Evolutionary conservation across 2,888 invertebrate species (phyloP).

Genomic region (Leptogaster cylindrica): DNA sequence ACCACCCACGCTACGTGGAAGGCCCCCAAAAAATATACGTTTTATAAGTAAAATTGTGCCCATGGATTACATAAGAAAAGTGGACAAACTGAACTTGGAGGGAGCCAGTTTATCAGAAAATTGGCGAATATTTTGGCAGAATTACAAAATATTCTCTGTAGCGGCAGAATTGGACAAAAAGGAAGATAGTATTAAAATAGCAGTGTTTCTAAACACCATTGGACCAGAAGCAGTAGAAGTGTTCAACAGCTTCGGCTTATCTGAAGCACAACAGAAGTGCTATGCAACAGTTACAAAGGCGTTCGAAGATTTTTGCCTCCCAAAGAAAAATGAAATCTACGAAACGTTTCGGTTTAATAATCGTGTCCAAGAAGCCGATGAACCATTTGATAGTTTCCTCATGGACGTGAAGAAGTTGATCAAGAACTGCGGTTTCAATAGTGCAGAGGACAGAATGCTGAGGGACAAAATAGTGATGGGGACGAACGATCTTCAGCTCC

Average conservation of each 20-base stretch:
- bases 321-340: neutral
- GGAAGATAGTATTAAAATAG: neutral
- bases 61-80: neutral
- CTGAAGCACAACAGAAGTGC: neutral
- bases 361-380: neutral
- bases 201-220: neutral
- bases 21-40: neutral
- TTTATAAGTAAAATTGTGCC: neutral
- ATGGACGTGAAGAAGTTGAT: neutral
- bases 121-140: no score
- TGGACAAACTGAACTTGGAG: neutral
- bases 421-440: neutral
- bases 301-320: neutral
- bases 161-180: neutral
- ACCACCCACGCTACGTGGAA: neutral
- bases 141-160: neutral
- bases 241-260: no score
- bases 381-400: neutral
- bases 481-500: neutral
- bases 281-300: neutral
- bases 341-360: neutral
- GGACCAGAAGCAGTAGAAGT: no score
- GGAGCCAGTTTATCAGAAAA: neutral
- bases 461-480: slow-evolving; percentile 1
- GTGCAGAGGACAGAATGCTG: neutral